Evolutionary conservation across 1,140 invertebrate species (phyloP), one percentile per base, ranked within the genome.

Genomic region (Hyles euphorbiae): DNA sequence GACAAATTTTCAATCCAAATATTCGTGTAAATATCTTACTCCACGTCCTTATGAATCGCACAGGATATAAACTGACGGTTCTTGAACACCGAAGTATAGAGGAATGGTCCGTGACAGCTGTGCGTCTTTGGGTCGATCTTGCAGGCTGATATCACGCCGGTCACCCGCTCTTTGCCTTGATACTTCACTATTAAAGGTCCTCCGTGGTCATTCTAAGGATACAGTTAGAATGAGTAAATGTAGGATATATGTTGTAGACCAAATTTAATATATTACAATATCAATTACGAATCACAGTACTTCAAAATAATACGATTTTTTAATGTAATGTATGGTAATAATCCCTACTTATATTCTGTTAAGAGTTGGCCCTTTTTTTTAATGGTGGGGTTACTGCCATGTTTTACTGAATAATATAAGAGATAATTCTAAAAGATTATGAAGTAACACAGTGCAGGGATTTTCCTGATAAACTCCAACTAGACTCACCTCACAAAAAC

Each of bases 51-150:
- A 53, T 82, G 72, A 44, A 88, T 88, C 44, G 83, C 70, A 52
- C 83, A 87, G 2, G 81, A 81, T 12, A 87, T 72, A 47, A 87
- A 87, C 60, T 87, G 83, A 5, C 83, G 54, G 58, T 84, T 87
- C 53, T 65, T 79, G 53, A 77, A 87, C 0, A 87, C 69, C 3
- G 80, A 83, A 2, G 83, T 87, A 58, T 87, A 87, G 0, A 87
- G 70, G 71, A 87, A 87, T 0, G 83, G 83, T 36, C 83, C 83
- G 34, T 84, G 85, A 44, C 84, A 88, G 45, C 74, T 83, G 64
- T 86, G 83, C 9, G 53, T 70, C 54, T 83, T 86, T 0, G 85
- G 79, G 52, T 88, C 85, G 47, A 88, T 86, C 53, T 86, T 85
- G 56, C 85, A 88, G 1, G 83, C 83, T 2, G 85, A 88, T 53